Evolutionary conservation across 2,113 vertebrate species (phyloP).

Genomic region (Chionodraco myersi): DNA sequence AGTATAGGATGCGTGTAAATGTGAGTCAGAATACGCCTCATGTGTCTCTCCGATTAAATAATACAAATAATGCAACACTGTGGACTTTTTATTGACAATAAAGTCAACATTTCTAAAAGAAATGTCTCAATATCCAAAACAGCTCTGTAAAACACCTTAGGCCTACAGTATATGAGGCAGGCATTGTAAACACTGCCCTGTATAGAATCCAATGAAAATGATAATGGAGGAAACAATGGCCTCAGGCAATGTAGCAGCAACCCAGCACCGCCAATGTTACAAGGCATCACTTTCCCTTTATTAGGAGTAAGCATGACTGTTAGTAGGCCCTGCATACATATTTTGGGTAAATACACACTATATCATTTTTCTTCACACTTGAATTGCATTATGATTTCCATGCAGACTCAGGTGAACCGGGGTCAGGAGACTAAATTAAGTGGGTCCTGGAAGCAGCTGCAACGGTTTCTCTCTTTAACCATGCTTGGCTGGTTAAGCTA

Average conservation of each 20-base stretch:
- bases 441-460: constrained; percentile 96
- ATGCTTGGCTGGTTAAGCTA: constrained; percentile 99
- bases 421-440: constrained; percentile 99
- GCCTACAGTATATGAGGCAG: constrained; percentile 71
- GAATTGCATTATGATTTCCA: constrained; percentile 97
- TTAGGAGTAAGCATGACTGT: constrained; percentile 88
- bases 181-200: constrained; percentile 75
- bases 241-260: constrained; percentile 74
- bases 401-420: constrained; percentile 95
- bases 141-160: constrained; percentile 63
- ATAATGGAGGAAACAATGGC: constrained; percentile 82
- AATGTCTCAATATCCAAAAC: constrained; percentile 65
- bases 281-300: constrained; percentile 84
- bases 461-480: constrained; percentile 95
- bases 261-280: constrained; percentile 76
- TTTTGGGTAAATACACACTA: constrained; percentile 96
- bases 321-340: constrained; percentile 94
- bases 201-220: constrained; percentile 84
- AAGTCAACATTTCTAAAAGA: constrained; percentile 54
- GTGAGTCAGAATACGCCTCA: constrained; percentile 27
- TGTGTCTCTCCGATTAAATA: constrained; percentile 48
- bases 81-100: constrained; percentile 68
- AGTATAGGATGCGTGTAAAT: constrained; percentile 30
- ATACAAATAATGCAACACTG: constrained; percentile 30
- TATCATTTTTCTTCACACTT: constrained; percentile 98